Base-by-base conservation (phyloP, 2,888 invertebrate genomes). In the Pheosia tremula region DNA sequence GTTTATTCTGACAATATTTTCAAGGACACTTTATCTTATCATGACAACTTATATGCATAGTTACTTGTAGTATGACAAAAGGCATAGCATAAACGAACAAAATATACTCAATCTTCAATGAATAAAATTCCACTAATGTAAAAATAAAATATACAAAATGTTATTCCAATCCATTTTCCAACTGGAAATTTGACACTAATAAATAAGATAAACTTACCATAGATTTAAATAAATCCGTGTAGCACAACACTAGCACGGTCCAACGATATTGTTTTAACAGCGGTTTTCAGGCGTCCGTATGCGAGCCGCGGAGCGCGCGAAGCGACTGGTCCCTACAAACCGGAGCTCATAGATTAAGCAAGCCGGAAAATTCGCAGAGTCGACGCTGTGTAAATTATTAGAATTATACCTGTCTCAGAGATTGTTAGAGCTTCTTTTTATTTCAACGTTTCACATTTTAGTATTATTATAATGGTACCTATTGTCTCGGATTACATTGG, bases 311-410 rank as follows among this genome's bases (percentile, higher is more conserved):
- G 71, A 74, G 66, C 77, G 78, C 66, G 66, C 74, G 77, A 68
- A 74, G 68, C 72, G 80, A 86, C 86, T 86, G 86, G 69, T 75
- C 73, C 64, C 68, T 71, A 72, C 66, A 68, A 66, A 72, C 63
- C 70, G 76, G 74, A 75, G 77, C 61, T 37, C 85, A 82, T 72
- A 86, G 86, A 86, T 72, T 72, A 80, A 66, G 56, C 61, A 53
- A 58, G 36, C 54, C 37, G 8, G 53, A 3, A 62, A 60, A 66
- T 58, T 67, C 62, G 62, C 67, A 81, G 81, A 79, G 13, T 41
- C 38, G 78, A 64, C 70, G 63, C 55, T 60, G 57, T 60, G 41
- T n/a, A 61, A 68, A 69, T 63, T 60, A 60, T 65, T 61, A 53
- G 4, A 60, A 69, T 63, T 60, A 66, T 67, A 47, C 69, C 71